Evolutionary conservation across 2,888 invertebrate species (phyloP).

Genomic region (Callyntrura sp.): DNA sequence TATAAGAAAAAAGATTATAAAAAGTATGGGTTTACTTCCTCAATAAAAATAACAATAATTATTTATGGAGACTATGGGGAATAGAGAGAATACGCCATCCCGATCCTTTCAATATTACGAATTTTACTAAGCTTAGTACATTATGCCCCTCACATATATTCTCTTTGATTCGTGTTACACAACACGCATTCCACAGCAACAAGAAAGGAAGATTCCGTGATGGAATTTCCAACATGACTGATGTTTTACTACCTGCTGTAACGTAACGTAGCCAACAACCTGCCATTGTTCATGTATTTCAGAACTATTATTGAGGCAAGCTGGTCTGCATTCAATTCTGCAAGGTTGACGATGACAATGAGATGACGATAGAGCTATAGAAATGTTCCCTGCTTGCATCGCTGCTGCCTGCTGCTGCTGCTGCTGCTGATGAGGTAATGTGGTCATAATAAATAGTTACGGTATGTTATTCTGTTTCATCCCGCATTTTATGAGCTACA

Average conservation of each 20-base stretch:
- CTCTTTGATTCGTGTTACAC: too few species aligned
- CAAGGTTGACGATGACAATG: background rate
- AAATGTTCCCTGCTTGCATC: conserved; percentile 5
- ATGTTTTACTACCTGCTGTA: conserved; percentile 27
- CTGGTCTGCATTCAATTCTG: background rate
- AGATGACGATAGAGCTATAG: background rate
- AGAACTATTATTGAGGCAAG: too few species aligned
- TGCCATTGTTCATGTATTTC: too few species aligned
- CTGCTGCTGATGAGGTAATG: conserved; percentile 24
- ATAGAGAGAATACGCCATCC: background rate
- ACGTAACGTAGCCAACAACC: too few species aligned
- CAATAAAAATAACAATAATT: too few species aligned
- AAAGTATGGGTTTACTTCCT: too few species aligned
- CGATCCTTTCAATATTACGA: conserved; percentile 17
- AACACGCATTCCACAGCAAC: too few species aligned
- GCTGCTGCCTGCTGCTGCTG: too few species aligned
- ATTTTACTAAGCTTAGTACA: too few species aligned
- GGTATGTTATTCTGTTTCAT: background rate
- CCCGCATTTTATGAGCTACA: background rate
- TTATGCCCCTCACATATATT: too few species aligned
- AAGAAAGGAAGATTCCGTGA: background rate
- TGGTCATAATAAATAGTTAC: conserved; percentile 35
- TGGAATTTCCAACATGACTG: background rate
- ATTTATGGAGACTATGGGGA: too few species aligned
- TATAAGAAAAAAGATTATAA: too few species aligned